A percentile compares a stretch with the other conserved stretches of the same genome.
Conservation (phyloP, 2,113 vertebrate species). For the Cairina moschata region DNA sequence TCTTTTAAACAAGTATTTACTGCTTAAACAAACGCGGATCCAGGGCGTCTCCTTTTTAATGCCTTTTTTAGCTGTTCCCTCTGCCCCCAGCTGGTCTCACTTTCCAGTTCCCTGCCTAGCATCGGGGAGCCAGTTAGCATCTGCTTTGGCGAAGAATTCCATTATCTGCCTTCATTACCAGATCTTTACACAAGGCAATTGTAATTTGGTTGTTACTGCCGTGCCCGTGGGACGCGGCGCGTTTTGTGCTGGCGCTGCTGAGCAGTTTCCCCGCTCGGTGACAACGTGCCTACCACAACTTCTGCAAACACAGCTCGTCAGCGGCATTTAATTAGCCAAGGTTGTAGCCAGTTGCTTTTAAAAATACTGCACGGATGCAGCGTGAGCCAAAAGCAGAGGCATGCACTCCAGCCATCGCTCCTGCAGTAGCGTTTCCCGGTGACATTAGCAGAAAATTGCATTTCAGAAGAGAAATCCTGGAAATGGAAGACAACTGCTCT, state of each 20-base stretch:
- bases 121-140: conserved; percentile 55
- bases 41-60: not conserved
- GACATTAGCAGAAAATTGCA: conserved; percentile 30
- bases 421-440: not conserved
- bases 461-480: conserved; percentile 46
- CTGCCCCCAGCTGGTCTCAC: conserved; percentile 34
- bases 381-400: not conserved
- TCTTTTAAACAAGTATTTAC: conserved; percentile 62
- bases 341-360: not conserved
- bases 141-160: conserved; percentile 60
- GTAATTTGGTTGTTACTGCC: conserved; percentile 51
- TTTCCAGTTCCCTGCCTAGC: conserved; percentile 30
- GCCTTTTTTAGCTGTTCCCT: conserved; percentile 39
- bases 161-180: conserved; percentile 71
- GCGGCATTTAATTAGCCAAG: not conserved
- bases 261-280: not conserved
- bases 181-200: conserved; percentile 55
- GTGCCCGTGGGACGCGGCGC: not conserved
- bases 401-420: not conserved
- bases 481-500: conserved; percentile 39
- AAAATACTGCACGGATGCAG: not conserved
- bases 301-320: not conserved
- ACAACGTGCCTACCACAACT: conserved; percentile 9
- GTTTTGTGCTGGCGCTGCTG: not conserved
- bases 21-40: conserved; percentile 38